A percentile compares a stretch with the other conserved stretches of the same genome.
Evolutionary conservation across 2,797 vertebrate genomes (phyloP).

Genomic region (Helostoma temminkii): DNA sequence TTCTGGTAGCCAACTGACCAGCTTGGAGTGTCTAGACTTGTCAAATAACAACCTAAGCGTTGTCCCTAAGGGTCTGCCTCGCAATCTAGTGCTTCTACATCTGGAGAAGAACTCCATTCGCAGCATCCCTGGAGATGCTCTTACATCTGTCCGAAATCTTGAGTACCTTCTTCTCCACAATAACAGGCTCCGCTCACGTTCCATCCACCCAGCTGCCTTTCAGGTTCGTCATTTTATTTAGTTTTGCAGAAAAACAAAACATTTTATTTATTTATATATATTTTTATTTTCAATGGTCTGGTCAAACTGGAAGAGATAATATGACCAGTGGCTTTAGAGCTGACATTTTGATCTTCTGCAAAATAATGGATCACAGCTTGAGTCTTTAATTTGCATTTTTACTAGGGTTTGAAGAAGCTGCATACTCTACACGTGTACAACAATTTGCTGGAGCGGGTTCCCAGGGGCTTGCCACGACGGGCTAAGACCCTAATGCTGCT

Average conservation of each 20-base stretch:
- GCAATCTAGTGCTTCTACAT: conserved; percentile 93
- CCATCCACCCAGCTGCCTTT: conserved; percentile 92
- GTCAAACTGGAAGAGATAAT: neutral
- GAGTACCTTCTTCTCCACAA: conserved; percentile 98
- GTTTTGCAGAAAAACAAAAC: neutral
- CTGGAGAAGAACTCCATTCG: conserved; percentile 95
- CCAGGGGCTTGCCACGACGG: conserved; percentile 91
- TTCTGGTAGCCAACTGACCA: conserved; percentile 85
- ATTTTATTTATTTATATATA: neutral
- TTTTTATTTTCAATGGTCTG: conserved; percentile 1
- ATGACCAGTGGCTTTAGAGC: neutral
- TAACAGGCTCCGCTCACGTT: conserved; percentile 91
- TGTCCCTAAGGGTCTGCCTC: conserved; percentile 92
- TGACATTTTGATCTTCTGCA: neutral
- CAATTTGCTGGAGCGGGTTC: conserved; percentile 93
- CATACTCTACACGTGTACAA: conserved; percentile 98
- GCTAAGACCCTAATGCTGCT: conserved; percentile 97
- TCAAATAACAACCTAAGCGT: conserved; percentile 95
- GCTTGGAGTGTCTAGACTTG: conserved; percentile 95
- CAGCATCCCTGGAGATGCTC: conserved; percentile 87
- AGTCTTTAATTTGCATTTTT: conserved; percentile 11
- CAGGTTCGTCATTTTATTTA: conserved; percentile 56
- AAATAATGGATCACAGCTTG: neutral
- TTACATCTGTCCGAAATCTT: conserved; percentile 90
- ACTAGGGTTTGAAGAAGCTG: conserved; percentile 92